Evolutionary conservation across 1,140 invertebrate species (phyloP), one percentile per base, ranked within the genome.

Genomic region (Trachelipus rathkii): DNA sequence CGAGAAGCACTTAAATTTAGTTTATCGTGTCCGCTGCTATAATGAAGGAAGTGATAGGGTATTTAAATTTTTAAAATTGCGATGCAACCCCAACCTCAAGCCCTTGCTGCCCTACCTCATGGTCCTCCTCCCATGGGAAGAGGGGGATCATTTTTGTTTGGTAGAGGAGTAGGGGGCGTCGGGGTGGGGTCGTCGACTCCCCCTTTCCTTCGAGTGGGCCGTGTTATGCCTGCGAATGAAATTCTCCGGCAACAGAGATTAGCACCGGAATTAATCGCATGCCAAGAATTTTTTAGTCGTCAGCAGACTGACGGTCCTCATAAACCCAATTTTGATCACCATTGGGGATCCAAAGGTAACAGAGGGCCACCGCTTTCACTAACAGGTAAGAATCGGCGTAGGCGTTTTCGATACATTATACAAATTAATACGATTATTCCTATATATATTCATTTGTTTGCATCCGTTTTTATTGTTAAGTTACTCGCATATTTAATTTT

Each of bases 121-220:
- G 50, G 11, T 13, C 50, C 50, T 15, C 50, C 50, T 13, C 50
- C 50, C 50, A 13, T 60, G 11, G 50, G 50, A 15, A 60, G 50
- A 60, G 50, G 50, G 50, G 50, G 50, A 19, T 60, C 50, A 19
- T 60, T 60, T 60, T 60, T 60, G 50, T 60, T 60, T 60, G 50
- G 50, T 19, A 13, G 50, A 60, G 50, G 50, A 60, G 19, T 60
- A 19, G 50, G 50, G 11, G 50, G 50, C 19, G 19, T 60, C 11
- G 50, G 50, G 11, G 50, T 60, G 50, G 50, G 50, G 19, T 13
- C 50, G 50, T 60, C 50, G 50, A 13, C 11, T 13, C 50, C 50
- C 50, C 50, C 50, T 19, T 60, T 60, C 50, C 50, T 60, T 19
- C 11, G 50, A 60, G 50, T 60, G 8, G 50, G 50, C 11, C 50